Conservation (phyloP, 2,113 vertebrate genomes). For the Emydura subglobosa region DNA sequence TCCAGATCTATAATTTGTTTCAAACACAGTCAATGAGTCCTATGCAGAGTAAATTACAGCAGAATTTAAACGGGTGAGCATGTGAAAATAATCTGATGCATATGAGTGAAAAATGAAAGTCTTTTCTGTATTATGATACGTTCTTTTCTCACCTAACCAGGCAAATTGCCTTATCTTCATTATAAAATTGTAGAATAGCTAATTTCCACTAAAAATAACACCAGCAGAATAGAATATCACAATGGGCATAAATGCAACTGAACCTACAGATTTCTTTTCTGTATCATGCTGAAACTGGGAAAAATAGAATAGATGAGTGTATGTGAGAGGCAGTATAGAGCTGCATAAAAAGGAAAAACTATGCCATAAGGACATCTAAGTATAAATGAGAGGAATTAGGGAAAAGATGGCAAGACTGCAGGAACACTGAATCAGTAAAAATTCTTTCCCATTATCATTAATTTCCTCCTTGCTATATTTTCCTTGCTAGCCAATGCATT, state of each 20-base stretch:
- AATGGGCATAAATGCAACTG: not conserved
- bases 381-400: not conserved
- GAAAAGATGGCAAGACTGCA: not conserved
- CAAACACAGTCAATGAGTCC: not conserved
- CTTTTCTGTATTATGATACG: not conserved
- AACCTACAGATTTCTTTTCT: not conserved
- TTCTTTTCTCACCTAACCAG: not conserved
- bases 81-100: not conserved
- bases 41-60: slow-evolving; percentile 10
- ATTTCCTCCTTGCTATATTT: not conserved
- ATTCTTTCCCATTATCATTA: not conserved
- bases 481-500: rapidly evolving
- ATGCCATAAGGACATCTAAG: not conserved
- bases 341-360: not conserved
- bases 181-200: not conserved
- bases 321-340: not conserved
- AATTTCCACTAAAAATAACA: not conserved
- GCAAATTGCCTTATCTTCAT: not conserved
- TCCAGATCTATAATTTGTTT: not conserved
- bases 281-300: not conserved
- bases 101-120: not conserved
- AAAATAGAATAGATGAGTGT: not conserved
- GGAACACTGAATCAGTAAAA: rapidly evolving
- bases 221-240: not conserved
- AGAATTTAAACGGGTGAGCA: not conserved